Percentiles rank a stretch among this genome's conserved stretches.
phyloP scores from a whole-genome alignment of 2,113 vertebrate genomes.

The Neolamprologus tretocephalus region DNA sequence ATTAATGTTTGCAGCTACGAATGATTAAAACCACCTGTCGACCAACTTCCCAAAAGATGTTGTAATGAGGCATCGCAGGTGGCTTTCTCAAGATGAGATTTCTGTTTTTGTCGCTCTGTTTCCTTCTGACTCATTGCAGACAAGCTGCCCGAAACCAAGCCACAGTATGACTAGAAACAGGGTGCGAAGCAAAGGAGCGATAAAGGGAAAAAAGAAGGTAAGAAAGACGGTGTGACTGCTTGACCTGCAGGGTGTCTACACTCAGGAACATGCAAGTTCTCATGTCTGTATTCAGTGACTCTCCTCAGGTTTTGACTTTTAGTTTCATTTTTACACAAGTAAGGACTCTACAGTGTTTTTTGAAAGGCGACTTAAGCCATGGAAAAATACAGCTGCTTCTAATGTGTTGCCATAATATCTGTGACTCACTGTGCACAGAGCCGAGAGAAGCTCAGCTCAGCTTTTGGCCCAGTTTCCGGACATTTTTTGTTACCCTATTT shows the following conservation, averaged over 20 bases:
- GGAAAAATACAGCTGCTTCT: slow-evolving; percentile 35
- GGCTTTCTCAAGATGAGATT: not conserved
- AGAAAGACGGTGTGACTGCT: not conserved
- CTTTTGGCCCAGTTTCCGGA: not conserved
- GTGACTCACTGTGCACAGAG: not conserved
- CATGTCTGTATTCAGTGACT: not conserved
- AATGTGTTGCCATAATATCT: not conserved
- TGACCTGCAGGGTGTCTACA: not conserved
- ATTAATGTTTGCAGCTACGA: not conserved
- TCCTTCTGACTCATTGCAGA: not conserved
- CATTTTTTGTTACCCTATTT: not conserved
- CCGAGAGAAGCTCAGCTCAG: not conserved
- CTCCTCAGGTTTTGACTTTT: not conserved
- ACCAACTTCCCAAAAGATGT: not conserved
- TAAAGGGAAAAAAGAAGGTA: not conserved
- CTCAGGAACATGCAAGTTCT: not conserved
- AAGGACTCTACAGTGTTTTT: not conserved
- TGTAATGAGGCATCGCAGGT: not conserved
- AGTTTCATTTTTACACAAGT: not conserved
- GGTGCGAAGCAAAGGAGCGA: not conserved
- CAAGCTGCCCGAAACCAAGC: not conserved
- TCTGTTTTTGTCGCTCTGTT: not conserved
- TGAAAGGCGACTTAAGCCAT: not conserved
- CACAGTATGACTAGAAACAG: not conserved
- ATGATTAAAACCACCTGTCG: not conserved